These are phyloP conservation scores for Diachrysia chrysitis DNA, from an alignment of 2,888 invertebrate genomes.

Conservation along the genomic window DNA sequence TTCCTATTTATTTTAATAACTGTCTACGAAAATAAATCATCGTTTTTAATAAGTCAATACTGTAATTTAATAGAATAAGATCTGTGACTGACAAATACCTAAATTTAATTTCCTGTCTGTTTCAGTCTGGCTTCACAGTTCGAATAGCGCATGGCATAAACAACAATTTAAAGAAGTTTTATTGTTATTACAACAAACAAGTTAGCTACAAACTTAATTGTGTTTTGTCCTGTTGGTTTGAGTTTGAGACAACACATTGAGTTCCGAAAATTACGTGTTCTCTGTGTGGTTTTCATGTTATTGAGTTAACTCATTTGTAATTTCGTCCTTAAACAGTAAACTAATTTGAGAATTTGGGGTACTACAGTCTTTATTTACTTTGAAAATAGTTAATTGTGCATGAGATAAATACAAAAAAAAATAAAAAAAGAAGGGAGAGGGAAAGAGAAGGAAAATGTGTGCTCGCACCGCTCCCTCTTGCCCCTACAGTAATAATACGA, in stretches of 20 bases:
- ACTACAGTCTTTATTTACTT: background rate
- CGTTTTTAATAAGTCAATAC: background rate
- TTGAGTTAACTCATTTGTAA: constrained; percentile 41
- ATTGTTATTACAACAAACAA: constrained; percentile 39
- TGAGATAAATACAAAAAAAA: background rate
- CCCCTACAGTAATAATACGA: too few species aligned
- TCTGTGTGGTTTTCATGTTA: constrained; percentile 28
- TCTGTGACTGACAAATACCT: background rate
- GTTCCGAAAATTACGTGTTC: constrained; percentile 24
- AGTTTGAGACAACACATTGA: constrained; percentile 17
- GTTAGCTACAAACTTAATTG: constrained; percentile 33
- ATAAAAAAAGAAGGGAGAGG: too few species aligned
- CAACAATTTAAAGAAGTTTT: constrained; percentile 41
- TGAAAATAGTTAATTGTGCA: background rate
- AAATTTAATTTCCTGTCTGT: constrained; percentile 10
- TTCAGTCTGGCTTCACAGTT: constrained; percentile 9
- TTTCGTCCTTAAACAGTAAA: constrained; percentile 24
- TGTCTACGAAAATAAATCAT: background rate
- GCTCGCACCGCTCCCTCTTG: too few species aligned
- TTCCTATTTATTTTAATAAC: background rate
- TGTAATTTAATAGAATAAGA: too few species aligned
- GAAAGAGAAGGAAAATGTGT: too few species aligned
- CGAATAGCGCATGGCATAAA: constrained; percentile 16
- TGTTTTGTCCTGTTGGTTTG: constrained; percentile 38
- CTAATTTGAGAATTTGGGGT: background rate